Percentiles rank a stretch among this genome's conserved stretches.
These are phyloP conservation scores for Sarcoramphus papa DNA, from an alignment of 2,797 vertebrate genomes.

Conservation along the genomic window DNA sequence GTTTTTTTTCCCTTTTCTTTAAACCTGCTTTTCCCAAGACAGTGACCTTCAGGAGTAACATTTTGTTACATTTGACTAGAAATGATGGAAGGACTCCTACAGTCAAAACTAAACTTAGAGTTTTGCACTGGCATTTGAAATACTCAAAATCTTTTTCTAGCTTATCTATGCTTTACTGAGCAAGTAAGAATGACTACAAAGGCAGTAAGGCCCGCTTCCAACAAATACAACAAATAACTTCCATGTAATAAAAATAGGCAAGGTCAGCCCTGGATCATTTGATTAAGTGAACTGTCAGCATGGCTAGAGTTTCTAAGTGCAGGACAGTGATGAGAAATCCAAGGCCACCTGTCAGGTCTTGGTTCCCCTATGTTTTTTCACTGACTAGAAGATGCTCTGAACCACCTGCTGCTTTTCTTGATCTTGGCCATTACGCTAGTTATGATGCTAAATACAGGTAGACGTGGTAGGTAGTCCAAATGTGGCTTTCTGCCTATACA, in stretches of 20 bases:
- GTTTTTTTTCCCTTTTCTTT: neutral
- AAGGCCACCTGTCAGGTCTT: neutral
- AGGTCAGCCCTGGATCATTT: neutral
- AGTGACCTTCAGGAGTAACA: neutral
- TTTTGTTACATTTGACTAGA: neutral
- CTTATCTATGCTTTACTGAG: neutral
- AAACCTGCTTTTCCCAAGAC: neutral
- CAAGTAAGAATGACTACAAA: neutral
- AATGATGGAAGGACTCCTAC: neutral
- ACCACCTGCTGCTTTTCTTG: neutral
- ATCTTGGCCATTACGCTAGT: neutral
- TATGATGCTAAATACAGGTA: neutral
- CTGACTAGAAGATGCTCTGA: neutral
- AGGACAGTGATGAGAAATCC: neutral
- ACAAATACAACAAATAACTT: neutral
- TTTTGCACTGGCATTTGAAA: neutral
- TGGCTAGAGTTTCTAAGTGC: neutral
- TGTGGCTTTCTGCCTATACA: neutral
- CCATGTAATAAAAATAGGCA: neutral
- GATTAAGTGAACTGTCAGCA: neutral
- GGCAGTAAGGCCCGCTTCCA: neutral
- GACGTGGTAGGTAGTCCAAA: neutral
- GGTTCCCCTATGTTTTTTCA: neutral
- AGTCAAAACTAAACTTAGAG: neutral
- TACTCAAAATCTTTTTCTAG: neutral